phyloP scores from a whole-genome alignment of 2,797 vertebrate genomes.

The Lutjanus argentimaculatus region DNA sequence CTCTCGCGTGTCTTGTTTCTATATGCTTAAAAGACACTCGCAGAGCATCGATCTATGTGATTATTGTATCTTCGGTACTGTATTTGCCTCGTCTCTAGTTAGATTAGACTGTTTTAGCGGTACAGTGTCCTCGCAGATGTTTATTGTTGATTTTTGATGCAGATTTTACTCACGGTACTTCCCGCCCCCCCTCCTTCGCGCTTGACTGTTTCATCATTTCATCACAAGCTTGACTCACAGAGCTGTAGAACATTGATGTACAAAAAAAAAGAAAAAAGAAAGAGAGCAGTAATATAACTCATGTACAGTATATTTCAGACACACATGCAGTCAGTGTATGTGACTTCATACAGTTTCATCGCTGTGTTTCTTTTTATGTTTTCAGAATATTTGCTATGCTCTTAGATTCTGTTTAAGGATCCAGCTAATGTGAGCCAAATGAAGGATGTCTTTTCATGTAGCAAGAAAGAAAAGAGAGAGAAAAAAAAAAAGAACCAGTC shows the following conservation, averaged over 20 bases:
- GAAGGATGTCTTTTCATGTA: constrained; percentile 85
- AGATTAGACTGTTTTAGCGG: constrained; percentile 67
- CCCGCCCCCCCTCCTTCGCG: constrained; percentile 24
- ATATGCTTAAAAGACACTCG: constrained; percentile 58
- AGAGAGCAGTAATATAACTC: constrained; percentile 70
- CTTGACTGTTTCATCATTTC: constrained; percentile 71
- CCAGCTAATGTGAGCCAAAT: constrained; percentile 82
- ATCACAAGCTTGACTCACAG: constrained; percentile 74
- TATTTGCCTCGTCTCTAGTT: constrained; percentile 73
- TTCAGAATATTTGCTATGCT: constrained; percentile 61
- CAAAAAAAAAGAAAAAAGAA: constrained; percentile 44
- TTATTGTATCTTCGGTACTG: constrained; percentile 78
- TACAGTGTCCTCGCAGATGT: constrained; percentile 67
- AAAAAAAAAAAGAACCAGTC: constrained; percentile 54
- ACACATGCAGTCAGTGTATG: constrained; percentile 66
- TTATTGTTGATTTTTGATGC: constrained; percentile 46
- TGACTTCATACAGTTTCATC: constrained; percentile 54
- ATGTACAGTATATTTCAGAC: constrained; percentile 75
- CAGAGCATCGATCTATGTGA: constrained; percentile 69
- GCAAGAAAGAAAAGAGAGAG: constrained; percentile 65
- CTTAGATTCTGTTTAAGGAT: constrained; percentile 73
- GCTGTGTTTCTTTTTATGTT: constrained; percentile 56
- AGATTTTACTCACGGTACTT: constrained; percentile 69
- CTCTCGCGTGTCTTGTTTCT: constrained; percentile 64
- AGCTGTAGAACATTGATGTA: constrained; percentile 77